Conservation (phyloP, 2,888 invertebrate genomes). For the Brachyptera risi region DNA sequence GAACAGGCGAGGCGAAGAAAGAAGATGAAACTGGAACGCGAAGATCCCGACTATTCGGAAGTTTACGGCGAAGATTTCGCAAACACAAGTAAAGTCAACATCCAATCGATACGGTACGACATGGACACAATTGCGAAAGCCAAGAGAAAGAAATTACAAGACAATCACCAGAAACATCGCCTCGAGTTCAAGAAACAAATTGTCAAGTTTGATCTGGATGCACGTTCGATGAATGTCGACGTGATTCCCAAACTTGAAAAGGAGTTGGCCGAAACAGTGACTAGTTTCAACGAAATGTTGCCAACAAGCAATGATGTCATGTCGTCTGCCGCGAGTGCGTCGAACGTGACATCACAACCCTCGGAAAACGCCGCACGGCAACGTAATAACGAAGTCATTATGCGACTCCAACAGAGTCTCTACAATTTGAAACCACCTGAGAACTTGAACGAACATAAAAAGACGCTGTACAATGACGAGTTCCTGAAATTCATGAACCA, state of each 20-base stretch:
- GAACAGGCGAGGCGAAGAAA: neutral
- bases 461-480: neutral
- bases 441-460: neutral
- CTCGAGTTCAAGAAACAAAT: no score
- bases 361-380: neutral
- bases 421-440: neutral
- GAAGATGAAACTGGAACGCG: neutral
- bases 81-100: no score
- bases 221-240: no score
- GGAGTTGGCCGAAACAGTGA: neutral
- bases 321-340: neutral
- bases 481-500: slow-evolving; percentile 14
- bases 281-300: neutral
- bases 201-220: no score
- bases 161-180: no score
- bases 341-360: neutral
- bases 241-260: neutral
- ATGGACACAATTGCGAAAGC: no score
- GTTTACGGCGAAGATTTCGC: no score
- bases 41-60: neutral
- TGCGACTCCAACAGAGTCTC: neutral
- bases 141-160: no score
- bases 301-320: neutral
- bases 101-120: no score
- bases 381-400: neutral